These are phyloP conservation scores for Falco naumanni DNA, from an alignment of 2,797 vertebrate genomes.

Conservation along the genomic window DNA sequence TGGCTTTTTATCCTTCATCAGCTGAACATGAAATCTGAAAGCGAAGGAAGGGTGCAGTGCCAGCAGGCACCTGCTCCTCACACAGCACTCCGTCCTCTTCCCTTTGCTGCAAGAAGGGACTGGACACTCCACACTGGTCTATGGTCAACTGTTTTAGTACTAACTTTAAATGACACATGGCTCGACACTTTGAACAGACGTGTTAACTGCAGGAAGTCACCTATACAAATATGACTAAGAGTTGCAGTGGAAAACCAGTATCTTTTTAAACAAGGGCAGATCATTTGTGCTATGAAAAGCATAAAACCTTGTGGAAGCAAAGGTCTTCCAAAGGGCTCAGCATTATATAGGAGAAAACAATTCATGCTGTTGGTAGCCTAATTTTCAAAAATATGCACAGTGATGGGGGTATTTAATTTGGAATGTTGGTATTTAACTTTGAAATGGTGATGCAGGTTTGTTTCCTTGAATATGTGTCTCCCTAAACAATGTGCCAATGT, in stretches of 20 bases:
- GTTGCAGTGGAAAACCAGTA: neutral
- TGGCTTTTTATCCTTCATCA: neutral
- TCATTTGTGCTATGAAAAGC: neutral
- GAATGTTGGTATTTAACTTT: neutral
- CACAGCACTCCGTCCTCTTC: neutral
- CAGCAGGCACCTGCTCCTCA: neutral
- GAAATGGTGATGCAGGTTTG: neutral
- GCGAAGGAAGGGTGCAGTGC: rapidly evolving
- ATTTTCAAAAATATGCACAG: neutral
- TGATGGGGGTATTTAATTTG: neutral
- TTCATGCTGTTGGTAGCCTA: neutral
- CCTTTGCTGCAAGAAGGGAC: neutral
- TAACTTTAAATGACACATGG: neutral
- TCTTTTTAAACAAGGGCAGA: neutral
- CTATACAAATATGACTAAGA: neutral
- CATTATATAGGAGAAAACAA: neutral
- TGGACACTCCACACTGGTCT: neutral
- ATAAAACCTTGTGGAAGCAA: neutral
- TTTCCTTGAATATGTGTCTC: neutral
- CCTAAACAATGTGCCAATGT: neutral
- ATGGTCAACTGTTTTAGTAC: neutral
- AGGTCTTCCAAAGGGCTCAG: slow-evolving; percentile 19
- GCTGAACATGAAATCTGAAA: neutral
- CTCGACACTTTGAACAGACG: neutral
- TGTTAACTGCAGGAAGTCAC: neutral